Conservation (phyloP, 2,113 vertebrate genomes). For the Thryonomys swinderianus region DNA sequence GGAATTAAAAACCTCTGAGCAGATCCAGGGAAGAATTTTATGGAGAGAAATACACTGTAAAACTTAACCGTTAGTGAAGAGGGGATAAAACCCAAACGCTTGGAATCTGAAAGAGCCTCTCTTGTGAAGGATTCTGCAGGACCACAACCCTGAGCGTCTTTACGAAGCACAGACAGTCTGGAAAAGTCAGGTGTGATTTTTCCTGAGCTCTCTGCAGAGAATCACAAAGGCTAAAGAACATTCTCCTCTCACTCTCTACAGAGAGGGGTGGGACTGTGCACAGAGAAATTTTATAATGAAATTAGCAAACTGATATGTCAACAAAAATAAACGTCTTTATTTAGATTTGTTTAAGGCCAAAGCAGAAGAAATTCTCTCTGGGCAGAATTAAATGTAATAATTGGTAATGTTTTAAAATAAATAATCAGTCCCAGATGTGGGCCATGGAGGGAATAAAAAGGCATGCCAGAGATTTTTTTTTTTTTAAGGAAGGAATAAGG, state of each 20-base stretch:
- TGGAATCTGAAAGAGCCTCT: not conserved
- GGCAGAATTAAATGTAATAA: not conserved
- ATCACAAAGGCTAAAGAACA: not conserved
- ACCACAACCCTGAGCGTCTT: not conserved
- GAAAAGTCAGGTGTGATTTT: not conserved
- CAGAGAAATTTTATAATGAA: constrained; percentile 11
- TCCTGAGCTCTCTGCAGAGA: not conserved
- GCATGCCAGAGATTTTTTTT: not conserved
- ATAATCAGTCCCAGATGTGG: not conserved
- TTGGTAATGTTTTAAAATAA: not conserved
- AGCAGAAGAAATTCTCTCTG: not conserved
- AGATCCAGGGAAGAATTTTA: not conserved
- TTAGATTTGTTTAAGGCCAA: not conserved
- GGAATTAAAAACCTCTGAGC: not conserved
- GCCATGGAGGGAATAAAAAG: not conserved
- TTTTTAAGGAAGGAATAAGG: not conserved
- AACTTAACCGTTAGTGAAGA: not conserved
- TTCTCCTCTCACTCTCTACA: not conserved
- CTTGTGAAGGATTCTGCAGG: not conserved
- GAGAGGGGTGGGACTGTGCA: not conserved
- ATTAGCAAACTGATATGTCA: not conserved
- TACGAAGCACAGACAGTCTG: too few relatives aligned
- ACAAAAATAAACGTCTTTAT: not conserved
- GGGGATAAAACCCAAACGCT: not conserved
- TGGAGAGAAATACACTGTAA: not conserved